Evolutionary conservation across 2,888 invertebrate genomes (phyloP).

Genomic region (Nycteola revayana): DNA sequence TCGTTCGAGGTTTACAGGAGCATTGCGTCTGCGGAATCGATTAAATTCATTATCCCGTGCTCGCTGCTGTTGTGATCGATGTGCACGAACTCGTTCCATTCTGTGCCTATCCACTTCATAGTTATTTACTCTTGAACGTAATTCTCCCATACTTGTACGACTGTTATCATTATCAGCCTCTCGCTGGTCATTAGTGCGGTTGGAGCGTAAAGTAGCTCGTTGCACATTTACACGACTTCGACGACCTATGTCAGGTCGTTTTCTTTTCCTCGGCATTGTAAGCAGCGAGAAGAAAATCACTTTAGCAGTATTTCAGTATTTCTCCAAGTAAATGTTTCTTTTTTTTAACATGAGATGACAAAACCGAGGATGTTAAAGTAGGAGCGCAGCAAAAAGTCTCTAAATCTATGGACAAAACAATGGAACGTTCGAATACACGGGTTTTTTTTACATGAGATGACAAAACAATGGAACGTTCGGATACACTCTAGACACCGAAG

Average conservation of each 20-base stretch:
- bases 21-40: slow-evolving; percentile 26
- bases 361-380: slow-evolving; percentile 6
- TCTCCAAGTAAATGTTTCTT: slow-evolving; percentile 5
- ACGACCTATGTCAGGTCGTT: slow-evolving; percentile 37
- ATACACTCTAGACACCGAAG: not conserved
- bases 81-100: slow-evolving; percentile 29
- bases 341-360: slow-evolving; percentile 8
- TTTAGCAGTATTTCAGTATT: slow-evolving; percentile 6
- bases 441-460: too few species aligned
- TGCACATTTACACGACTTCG: slow-evolving; percentile 36
- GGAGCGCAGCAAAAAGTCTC: slow-evolving; percentile 1
- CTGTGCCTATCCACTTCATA: slow-evolving; percentile 22
- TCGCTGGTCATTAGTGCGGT: slow-evolving; percentile 37
- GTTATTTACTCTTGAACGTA: slow-evolving; percentile 21
- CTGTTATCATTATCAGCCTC: slow-evolving; percentile 23
- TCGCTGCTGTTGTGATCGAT: slow-evolving; percentile 32
- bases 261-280: slow-evolving; percentile 29
- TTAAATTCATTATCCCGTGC: slow-evolving; percentile 29
- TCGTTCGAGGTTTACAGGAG: slow-evolving; percentile 3
- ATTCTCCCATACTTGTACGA: slow-evolving; percentile 26
- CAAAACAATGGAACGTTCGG: too few species aligned
- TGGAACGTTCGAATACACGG: not conserved
- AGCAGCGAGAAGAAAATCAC: not conserved
- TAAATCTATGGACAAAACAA: not conserved
- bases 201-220: slow-evolving; percentile 35